Base-by-base conservation (phyloP, 1,140 invertebrate genomes). In the Pollicipes pollicipes region DNA sequence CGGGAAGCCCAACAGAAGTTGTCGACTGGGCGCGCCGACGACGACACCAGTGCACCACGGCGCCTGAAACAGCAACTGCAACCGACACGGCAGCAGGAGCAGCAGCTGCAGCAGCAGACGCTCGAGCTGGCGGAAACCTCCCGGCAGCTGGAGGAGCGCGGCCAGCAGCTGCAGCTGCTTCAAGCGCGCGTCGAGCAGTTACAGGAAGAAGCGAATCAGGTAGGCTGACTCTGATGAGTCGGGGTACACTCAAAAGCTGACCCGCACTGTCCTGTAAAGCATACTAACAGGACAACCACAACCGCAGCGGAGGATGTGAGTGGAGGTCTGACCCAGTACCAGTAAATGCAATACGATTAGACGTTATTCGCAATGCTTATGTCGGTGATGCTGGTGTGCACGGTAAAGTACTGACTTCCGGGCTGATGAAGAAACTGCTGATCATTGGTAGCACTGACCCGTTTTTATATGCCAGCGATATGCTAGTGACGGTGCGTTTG, bases 1-100 rank as follows among this genome's bases (percentile, higher is more conserved):
- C 86, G 87, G 82, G 88, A 90, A 77, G 86, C 88, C 75, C 89
- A 87, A 80, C 88, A 89, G 83, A 88, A 87, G 81, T 82, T 88
- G 63, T 84, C 87, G 81, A 74, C 74, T 37, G 78, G 73, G n/a
- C 74, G 80, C 83, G 67, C 80, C 77, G 84, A 84, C 76, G 45
- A 21, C 45, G 45, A 58, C 45, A 58, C 45, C 13, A 21, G 2
- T 2, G 13, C 24, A 21, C 45, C 13, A 21, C 45, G 24, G 45
- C 13, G 45, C 13, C 45, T 58, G 24, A 21, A 58, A 21, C 88
- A 76, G 66, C 32, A 58, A 2, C 45, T 10, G 6, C 45, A 58
- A 21, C 45, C 74, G 45, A 70, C 75, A 29, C 73, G 73, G 45
- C 72, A 76, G 66, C 72, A 68, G 27, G 45, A 58, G 71, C 77